Evolutionary conservation across 2,113 vertebrate genomes (phyloP).

Genomic region (Chionomys nivalis): DNA sequence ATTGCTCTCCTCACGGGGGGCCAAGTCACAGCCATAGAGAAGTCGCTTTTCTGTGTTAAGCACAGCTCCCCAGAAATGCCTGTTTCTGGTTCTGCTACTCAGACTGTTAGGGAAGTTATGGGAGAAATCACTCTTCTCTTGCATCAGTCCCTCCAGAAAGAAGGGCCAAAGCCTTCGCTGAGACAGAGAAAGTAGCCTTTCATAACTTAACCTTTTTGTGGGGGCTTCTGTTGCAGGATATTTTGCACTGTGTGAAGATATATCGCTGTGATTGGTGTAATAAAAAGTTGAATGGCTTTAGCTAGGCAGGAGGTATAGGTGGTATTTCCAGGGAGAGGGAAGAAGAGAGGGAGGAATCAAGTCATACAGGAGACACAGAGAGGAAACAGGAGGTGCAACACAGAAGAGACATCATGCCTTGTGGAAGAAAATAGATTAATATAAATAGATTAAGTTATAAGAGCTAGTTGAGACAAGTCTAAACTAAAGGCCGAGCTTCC

Average conservation of each 20-base stretch:
- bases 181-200: not conserved
- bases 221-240: conserved; percentile 25
- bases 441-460: not conserved
- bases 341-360: not conserved
- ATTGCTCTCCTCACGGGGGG: not conserved
- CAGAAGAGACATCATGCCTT: not conserved
- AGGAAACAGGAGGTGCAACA: not conserved
- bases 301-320: not conserved
- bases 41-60: conserved; percentile 3
- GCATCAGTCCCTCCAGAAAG: not conserved
- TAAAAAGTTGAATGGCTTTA: not conserved
- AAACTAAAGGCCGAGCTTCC: not conserved
- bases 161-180: conserved; percentile 1
- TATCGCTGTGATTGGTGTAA: not conserved
- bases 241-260: not conserved
- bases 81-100: not conserved
- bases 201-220: not conserved
- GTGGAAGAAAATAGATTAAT: not conserved
- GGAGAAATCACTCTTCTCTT: conserved; percentile 13
- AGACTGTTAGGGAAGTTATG: conserved; percentile 1
- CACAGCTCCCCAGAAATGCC: not conserved
- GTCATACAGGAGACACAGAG: not conserved
- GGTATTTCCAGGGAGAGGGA: not conserved
- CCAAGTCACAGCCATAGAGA: not conserved
- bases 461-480: not conserved